phyloP scores from a whole-genome alignment of 2,888 invertebrate species.

The Microctonus hyperodae region DNA sequence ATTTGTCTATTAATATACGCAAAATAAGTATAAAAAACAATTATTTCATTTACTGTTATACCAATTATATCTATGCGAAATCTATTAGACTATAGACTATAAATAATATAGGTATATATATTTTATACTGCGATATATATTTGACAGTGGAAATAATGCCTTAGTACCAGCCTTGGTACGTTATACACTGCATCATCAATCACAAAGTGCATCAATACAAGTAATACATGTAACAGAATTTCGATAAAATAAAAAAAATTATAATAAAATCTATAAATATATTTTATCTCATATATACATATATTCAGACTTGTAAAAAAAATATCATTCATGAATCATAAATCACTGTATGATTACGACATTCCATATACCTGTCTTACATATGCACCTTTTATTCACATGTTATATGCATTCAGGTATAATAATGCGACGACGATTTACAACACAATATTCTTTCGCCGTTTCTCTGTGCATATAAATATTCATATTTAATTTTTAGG shows the following conservation, averaged over 20 bases:
- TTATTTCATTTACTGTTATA: neutral
- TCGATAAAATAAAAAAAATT: neutral
- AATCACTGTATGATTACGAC: constrained; percentile 35
- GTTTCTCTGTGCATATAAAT: too few relatives aligned
- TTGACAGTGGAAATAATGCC: too few relatives aligned
- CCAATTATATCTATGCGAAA: too few relatives aligned
- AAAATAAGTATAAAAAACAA: neutral
- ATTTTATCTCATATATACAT: neutral
- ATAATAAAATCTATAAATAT: too few relatives aligned
- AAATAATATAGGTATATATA: too few relatives aligned
- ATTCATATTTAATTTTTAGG: neutral
- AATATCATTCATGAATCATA: constrained; percentile 37
- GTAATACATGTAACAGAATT: neutral
- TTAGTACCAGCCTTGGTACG: too few relatives aligned
- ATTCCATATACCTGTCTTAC: constrained; percentile 37
- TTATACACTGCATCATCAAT: neutral
- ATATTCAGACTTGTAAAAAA: constrained; percentile 7
- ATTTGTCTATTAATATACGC: constrained; percentile 17
- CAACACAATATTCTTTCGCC: constrained; percentile 27
- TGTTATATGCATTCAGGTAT: constrained; percentile 16
- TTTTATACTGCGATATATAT: too few relatives aligned
- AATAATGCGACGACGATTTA: constrained; percentile 25
- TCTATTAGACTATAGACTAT: too few relatives aligned
- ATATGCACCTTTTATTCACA: constrained; percentile 31
- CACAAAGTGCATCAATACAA: constrained; percentile 14